Base-by-base conservation (phyloP, 2,797 vertebrate species). In the Smutsia temminckii region DNA sequence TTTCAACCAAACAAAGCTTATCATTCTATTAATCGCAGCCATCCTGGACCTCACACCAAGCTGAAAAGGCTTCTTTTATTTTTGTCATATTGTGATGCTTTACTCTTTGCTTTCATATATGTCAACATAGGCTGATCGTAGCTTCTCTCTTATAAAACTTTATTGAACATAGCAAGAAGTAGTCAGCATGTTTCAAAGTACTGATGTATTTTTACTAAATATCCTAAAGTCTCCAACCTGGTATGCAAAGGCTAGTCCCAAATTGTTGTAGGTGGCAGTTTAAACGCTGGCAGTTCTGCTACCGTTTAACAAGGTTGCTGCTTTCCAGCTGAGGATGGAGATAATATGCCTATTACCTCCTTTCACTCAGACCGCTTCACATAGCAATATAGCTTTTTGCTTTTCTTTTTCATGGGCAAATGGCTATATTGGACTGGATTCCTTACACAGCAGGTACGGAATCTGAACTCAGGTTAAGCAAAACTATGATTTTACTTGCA, bases 281-380 rank as follows among this genome's bases (percentile, higher is more conserved):
- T 40, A 66, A 63, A 51, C 5, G 12, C 10, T 20, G n/a, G 6
- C 20, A 5, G 3, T 66, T 49, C 21, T 66, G 63, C 10, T 61
- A 5, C 34, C 25, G 2, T 34, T 66, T 61, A 78, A 40, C 6
- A 2, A 80, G 34, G 9, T 6, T n/a, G 55, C 23, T 18, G 21
- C 23, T 57, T 79, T 29, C n/a, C 40, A 42, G 25, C 0, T 64
- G n/a, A 20, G n/a, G 40, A 32, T 25, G 53, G 51, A 64, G 27
- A 51, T 32, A 8, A 2, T 9, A 8, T 0, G 1, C 14, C 34
- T 12, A 3, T 21, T 23, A 18, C 10, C 46, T 37, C 32, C 2
- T 40, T 68, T 87, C 34, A 8, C 7, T 34, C 10, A 27, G 27
- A 25, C 12, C 1, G 0, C 21, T 29, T 14, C 20, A 20, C 12